Evolutionary conservation across 2,888 invertebrate genomes (phyloP).

Genomic region (Axea sp.): DNA sequence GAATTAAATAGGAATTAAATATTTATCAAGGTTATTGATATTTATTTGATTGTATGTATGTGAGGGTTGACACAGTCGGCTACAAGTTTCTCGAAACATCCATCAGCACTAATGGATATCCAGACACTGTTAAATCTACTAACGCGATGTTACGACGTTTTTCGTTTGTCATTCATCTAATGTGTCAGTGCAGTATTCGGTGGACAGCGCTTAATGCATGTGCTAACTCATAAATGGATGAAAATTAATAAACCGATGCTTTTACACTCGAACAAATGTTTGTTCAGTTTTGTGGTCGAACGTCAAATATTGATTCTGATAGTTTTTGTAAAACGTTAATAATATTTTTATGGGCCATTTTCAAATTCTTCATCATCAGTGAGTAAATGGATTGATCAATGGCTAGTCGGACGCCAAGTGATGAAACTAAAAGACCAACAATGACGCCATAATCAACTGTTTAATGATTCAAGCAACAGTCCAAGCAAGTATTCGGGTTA

Average conservation of each 20-base stretch:
- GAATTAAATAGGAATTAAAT: constrained; percentile 39
- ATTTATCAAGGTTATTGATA: constrained; percentile 53
- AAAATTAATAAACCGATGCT: constrained; percentile 36
- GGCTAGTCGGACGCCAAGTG: constrained; percentile 4
- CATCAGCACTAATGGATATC: constrained; percentile 60
- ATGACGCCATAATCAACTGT: constrained; percentile 39
- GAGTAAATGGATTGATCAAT: constrained; percentile 7
- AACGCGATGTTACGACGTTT: constrained; percentile 50
- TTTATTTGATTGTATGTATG: constrained; percentile 53
- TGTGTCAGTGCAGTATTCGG: constrained; percentile 46
- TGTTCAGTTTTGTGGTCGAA: not conserved
- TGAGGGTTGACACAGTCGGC: constrained; percentile 38
- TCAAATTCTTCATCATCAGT: no score
- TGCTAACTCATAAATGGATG: constrained; percentile 45
- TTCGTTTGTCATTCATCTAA: constrained; percentile 58
- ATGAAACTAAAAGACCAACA: constrained; percentile 23
- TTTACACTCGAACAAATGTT: constrained; percentile 29
- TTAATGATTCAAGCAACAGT: constrained; percentile 50
- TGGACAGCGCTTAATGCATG: constrained; percentile 30
- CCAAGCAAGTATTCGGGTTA: constrained; percentile 42
- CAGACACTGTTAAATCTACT: constrained; percentile 56
- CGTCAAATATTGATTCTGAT: no score
- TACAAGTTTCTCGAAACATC: constrained; percentile 50
- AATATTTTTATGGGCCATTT: no score
- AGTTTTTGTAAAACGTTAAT: no score